Conservation (phyloP, 2,113 vertebrate species). For the Sylvietta virens region DNA sequence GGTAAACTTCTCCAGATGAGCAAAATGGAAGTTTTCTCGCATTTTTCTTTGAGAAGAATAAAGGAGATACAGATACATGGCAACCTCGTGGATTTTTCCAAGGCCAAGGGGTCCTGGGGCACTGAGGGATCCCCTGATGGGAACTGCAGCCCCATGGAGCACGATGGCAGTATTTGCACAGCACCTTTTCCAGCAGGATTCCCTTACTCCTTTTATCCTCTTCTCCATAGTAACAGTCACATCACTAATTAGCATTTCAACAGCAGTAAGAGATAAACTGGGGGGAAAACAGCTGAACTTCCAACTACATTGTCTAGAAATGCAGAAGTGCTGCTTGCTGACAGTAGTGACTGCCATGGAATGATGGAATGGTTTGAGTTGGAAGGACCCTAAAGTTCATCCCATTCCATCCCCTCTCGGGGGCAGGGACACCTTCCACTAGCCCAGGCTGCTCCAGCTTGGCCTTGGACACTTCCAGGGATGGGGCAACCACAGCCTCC, state of each 20-base stretch:
- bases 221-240: background rate
- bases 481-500: background rate
- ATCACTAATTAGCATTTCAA: background rate
- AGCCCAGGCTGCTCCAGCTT: background rate
- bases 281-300: background rate
- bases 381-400: background rate
- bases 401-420: background rate
- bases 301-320: background rate
- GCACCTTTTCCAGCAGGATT: background rate
- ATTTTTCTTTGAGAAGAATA: background rate
- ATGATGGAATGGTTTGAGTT: background rate
- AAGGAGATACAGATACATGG: background rate
- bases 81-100: background rate
- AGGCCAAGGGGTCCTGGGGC: background rate
- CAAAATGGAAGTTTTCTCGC: background rate
- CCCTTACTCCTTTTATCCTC: background rate
- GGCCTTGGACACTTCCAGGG: background rate
- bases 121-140: background rate
- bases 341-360: accelerated
- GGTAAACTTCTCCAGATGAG: background rate
- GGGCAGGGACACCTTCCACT: background rate
- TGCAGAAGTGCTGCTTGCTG: background rate
- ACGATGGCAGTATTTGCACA: accelerated
- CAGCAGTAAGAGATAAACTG: background rate
- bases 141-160: background rate